Percentiles rank a stretch among this genome's conserved stretches.
These are phyloP conservation scores for Ophion ellenae DNA, from an alignment of 2,888 invertebrate genomes.

Conservation along the genomic window DNA sequence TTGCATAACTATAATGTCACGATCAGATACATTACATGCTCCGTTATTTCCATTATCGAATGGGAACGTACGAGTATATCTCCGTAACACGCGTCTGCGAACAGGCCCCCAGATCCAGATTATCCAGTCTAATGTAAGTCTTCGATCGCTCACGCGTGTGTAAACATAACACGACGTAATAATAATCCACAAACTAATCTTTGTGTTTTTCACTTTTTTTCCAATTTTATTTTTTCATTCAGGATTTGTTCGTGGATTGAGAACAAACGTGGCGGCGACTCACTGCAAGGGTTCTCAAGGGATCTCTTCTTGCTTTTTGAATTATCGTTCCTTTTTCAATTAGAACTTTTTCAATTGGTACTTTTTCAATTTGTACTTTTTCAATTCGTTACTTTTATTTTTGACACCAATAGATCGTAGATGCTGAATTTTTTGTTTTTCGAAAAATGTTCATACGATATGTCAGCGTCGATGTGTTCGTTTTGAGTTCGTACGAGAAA, in stretches of 20 bases:
- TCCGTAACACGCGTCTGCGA: conserved; percentile 53
- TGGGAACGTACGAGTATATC: conserved; percentile 51
- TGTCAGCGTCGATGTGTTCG: no score
- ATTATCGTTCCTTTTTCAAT: neutral
- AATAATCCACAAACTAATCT: neutral
- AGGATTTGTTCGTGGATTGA: neutral
- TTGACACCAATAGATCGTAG: no score
- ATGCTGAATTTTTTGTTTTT: neutral
- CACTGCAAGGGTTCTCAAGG: no score
- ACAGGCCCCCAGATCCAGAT: conserved; percentile 55
- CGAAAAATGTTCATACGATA: no score
- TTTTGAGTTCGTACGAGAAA: no score
- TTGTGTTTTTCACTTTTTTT: neutral
- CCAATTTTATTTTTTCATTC: neutral
- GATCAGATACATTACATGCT: conserved; percentile 55
- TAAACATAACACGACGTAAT: neutral
- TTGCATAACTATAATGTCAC: conserved; percentile 49
- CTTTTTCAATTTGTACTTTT: neutral
- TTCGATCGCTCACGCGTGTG: conserved; percentile 28
- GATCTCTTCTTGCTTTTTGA: no score
- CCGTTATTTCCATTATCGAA: conserved; percentile 69
- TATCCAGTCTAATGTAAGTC: conserved; percentile 38
- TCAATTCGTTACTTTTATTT: neutral
- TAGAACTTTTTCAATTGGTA: neutral
- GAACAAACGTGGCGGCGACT: neutral